These are phyloP conservation scores for Mycetomoellerius zeteki DNA, from an alignment of 1,140 invertebrate species.

Conservation along the genomic window DNA sequence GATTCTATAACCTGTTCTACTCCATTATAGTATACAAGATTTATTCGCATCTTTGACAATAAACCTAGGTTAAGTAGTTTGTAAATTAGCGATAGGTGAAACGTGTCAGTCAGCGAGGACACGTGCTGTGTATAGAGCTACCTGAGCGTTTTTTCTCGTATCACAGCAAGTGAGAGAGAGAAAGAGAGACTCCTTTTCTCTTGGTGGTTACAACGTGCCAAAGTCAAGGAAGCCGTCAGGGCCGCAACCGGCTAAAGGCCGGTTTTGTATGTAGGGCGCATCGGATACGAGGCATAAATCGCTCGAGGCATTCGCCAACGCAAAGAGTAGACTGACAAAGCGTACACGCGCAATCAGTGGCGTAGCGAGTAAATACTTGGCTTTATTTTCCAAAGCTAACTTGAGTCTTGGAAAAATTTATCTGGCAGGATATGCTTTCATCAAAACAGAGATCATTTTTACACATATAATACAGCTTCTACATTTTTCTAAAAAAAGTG, in stretches of 20 bases:
- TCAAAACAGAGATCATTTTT: not conserved
- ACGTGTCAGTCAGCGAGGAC: not conserved
- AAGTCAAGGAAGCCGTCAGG: conserved; percentile 65
- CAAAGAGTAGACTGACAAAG: conserved; percentile 40
- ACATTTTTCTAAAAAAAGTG: not conserved
- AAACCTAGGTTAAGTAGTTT: not conserved
- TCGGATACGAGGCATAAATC: conserved; percentile 47
- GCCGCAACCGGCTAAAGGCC: conserved; percentile 37
- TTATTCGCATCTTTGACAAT: not conserved
- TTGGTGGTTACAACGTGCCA: conserved; percentile 31
- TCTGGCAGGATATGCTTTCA: not conserved
- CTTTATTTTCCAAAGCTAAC: not conserved
- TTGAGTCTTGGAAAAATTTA: not conserved
- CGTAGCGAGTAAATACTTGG: not conserved
- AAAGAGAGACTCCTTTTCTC: conserved; percentile 1
- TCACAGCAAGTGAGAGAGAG: not conserved
- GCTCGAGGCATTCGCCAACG: conserved; percentile 45
- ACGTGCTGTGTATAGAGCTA: not conserved
- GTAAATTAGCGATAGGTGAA: not conserved
- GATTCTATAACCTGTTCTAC: not conserved
- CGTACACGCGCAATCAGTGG: not conserved
- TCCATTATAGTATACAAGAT: not conserved
- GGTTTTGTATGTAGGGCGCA: conserved; percentile 65
- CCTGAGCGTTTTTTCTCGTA: not conserved
- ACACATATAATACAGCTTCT: not conserved